Evolutionary conservation across 53 echinoderm and acorn worm genomes (phyloP).

Genomic region (Hippasteria phrygiana): DNA sequence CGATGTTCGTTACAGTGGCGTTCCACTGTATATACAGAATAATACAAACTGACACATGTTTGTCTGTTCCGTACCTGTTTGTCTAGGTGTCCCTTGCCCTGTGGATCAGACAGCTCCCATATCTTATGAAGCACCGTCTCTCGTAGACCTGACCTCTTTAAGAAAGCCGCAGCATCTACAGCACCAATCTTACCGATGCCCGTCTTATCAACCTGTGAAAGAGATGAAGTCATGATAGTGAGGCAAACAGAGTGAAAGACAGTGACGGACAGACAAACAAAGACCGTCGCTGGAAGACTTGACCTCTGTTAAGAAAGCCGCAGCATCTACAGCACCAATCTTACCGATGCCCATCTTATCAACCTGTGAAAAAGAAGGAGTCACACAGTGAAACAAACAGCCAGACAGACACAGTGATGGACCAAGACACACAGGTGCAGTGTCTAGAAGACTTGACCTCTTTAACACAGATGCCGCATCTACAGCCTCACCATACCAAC

Average conservation of each 20-base stretch:
- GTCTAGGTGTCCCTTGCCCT: constrained; percentile 89
- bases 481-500: constrained; percentile 89
- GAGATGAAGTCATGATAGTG: not conserved
- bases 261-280: constrained; percentile 1
- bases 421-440: constrained; percentile 53
- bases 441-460: constrained; percentile 91
- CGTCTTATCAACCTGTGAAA: constrained; percentile 79
- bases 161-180: constrained; percentile 87
- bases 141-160: constrained; percentile 92
- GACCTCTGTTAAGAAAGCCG: constrained; percentile 93
- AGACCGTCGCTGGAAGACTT: constrained; percentile 85
- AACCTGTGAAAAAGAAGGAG: constrained; percentile 55
- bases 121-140: constrained; percentile 95
- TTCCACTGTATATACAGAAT: no score
- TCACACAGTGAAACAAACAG: not conserved
- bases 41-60: no score
- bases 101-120: constrained; percentile 95
- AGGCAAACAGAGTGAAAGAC: not conserved
- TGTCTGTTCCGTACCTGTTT: constrained; percentile 86
- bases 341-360: constrained; percentile 88
- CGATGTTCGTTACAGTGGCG: no score
- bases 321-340: constrained; percentile 93
- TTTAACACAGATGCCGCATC: constrained; percentile 94
- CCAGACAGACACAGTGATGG: not conserved
- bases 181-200: constrained; percentile 94